Conservation (phyloP, 2,797 vertebrate species). For the Pogoniulus pusillus region DNA sequence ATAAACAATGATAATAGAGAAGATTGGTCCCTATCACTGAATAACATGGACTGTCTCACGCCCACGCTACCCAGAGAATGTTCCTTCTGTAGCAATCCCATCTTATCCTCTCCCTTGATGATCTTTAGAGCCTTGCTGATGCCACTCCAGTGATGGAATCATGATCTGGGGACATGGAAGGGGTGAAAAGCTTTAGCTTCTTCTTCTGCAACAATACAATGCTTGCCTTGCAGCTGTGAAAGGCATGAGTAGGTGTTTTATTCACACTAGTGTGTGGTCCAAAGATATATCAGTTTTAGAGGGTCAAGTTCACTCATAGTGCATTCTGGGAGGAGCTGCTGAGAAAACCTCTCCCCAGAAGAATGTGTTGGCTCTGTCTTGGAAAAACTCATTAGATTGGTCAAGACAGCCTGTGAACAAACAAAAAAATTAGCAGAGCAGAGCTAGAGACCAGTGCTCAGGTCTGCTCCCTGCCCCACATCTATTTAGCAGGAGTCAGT, state of each 20-base stretch:
- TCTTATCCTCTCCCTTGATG: neutral
- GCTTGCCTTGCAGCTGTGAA: neutral
- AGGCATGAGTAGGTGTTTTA: neutral
- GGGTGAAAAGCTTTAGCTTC: neutral
- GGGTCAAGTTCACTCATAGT: neutral
- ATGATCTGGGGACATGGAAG: neutral
- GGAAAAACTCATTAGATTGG: neutral
- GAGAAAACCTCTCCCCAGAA: neutral
- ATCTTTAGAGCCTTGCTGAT: neutral
- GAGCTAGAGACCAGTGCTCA: neutral
- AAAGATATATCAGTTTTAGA: fast-evolving
- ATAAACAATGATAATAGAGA: neutral
- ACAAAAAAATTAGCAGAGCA: neutral
- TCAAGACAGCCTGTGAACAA: neutral
- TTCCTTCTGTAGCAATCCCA: neutral
- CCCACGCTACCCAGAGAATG: neutral
- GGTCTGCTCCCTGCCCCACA: no score
- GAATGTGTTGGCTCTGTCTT: neutral
- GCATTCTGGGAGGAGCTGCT: neutral
- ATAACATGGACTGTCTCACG: neutral
- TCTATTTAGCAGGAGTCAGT: neutral
- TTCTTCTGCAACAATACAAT: neutral
- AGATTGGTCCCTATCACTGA: neutral
- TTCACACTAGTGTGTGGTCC: neutral
- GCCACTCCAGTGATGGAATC: neutral